Percentiles rank a stretch among this genome's conserved stretches.
These are phyloP conservation scores for Picathartes gymnocephalus DNA, from an alignment of 2,113 vertebrate genomes.

Conservation along the genomic window DNA sequence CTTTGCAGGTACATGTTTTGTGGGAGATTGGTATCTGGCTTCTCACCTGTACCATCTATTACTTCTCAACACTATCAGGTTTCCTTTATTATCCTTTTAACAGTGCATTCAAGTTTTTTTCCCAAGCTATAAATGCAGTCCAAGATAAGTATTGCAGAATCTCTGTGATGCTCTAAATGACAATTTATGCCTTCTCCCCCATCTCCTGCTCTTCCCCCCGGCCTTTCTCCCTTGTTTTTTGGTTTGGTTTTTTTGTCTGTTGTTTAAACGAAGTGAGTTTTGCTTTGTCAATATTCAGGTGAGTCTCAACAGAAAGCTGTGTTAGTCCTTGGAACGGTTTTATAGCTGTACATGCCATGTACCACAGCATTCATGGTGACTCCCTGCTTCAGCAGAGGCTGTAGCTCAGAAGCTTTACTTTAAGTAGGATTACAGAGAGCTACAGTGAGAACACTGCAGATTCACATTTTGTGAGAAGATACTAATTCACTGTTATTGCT, in stretches of 20 bases:
- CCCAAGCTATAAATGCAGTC: neutral
- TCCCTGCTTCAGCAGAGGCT: neutral
- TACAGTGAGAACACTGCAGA: neutral
- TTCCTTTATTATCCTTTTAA: conserved; percentile 1
- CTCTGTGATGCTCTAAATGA: neutral
- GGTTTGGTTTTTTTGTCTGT: neutral
- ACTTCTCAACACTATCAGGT: neutral
- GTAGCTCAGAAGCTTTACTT: neutral
- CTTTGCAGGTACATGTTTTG: neutral
- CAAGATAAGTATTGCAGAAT: neutral
- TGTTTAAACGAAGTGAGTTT: neutral
- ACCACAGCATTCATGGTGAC: neutral
- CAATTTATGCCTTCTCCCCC: neutral
- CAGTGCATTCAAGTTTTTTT: neutral
- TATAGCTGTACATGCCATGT: neutral
- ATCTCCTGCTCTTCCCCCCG: neutral
- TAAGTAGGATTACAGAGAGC: neutral
- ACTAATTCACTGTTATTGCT: neutral
- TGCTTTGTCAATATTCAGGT: neutral
- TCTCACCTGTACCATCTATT: neutral
- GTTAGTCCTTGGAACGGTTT: neutral
- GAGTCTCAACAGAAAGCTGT: neutral
- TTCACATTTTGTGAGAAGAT: neutral
- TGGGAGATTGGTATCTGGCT: neutral
- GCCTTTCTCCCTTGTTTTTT: neutral